A percentile compares a stretch with the other conserved stretches of the same genome.
phyloP scores from a whole-genome alignment of 1,140 invertebrate genomes.

The Eurosta solidaginis region DNA sequence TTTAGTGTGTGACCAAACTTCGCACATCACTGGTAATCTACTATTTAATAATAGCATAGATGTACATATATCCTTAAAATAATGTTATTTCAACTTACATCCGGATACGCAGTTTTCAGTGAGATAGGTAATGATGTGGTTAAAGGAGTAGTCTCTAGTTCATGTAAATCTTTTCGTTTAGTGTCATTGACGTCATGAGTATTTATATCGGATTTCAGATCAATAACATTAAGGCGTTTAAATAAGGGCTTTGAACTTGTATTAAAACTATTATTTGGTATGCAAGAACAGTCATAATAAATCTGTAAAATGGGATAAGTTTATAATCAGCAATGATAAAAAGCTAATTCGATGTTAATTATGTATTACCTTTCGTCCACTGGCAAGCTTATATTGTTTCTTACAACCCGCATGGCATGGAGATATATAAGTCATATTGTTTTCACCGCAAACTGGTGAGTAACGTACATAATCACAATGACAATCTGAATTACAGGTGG shows the following conservation, averaged over 20 bases:
- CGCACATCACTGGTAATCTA: too few species aligned
- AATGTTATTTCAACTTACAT: neutral
- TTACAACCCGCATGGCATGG: constrained; percentile 74
- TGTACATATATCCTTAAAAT: neutral
- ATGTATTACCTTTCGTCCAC: constrained; percentile 57
- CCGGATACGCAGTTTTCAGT: neutral
- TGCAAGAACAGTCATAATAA: constrained; percentile 66
- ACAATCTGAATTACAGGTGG: constrained; percentile 69
- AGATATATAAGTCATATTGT: constrained; percentile 69
- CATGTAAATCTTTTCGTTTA: neutral
- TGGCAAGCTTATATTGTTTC: constrained; percentile 47
- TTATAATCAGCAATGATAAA: neutral
- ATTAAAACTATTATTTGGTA: constrained; percentile 42
- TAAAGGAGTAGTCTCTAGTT: neutral
- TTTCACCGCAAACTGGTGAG: constrained; percentile 70
- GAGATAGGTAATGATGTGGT: neutral
- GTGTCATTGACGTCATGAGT: neutral
- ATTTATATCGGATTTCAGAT: constrained; percentile 33
- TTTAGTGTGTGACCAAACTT: too few species aligned
- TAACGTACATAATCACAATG: constrained; percentile 71
- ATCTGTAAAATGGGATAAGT: constrained; percentile 42
- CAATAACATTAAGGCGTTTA: constrained; percentile 41
- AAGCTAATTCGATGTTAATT: too few species aligned
- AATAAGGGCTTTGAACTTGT: constrained; percentile 37
- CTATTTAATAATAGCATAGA: too few species aligned